Evolutionary conservation across 2,888 invertebrate species (phyloP), one percentile per base, ranked within the genome.

Genomic region (Campaea margaritaria): DNA sequence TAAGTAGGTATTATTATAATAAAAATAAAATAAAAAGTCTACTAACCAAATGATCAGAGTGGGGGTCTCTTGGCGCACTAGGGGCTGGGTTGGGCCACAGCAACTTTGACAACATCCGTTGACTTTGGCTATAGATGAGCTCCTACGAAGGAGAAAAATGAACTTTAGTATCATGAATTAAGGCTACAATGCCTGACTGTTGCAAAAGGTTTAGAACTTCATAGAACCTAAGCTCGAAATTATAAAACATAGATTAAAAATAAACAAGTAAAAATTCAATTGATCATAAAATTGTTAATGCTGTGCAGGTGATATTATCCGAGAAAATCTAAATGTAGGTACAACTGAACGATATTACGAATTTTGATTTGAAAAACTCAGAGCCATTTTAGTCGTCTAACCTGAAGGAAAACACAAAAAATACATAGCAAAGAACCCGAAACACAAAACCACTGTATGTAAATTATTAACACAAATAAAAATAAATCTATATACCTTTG

Each of bases 41-140:
- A 92, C 92, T 92, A 92, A 92, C 92, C 92, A 92, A 92, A 91
- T 92, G 92, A 78, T 92, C 92, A 84, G 92, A 92, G 89, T 92
- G 91, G 84, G 92, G 91, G 73, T 92, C 92, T 85, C 92, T 84
- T 74, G 91, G 91, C 79, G 91, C 89, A 86, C 91, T 89, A 91
- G 92, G 92, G 73, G 87, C 87, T 66, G 92, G 87, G 81, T 87
- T 89, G 86, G 92, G 92, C 92, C 92, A 92, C 92, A 92, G 92
- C 92, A 92, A 88, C 90, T 92, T 92, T 82, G 92, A 92, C 84
- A 92, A 91, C 92, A 91, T 91, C 92, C 92, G 91, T 89, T 92
- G 92, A 70, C 92, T 92, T 92, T 92, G 92, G 91, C 86, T 92
- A 92, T 92, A 92, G 92, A 92, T 92, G 93, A 91, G 90, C 92